Base-by-base conservation (phyloP, 2,888 invertebrate species). In the Rhodophaea formosa region DNA sequence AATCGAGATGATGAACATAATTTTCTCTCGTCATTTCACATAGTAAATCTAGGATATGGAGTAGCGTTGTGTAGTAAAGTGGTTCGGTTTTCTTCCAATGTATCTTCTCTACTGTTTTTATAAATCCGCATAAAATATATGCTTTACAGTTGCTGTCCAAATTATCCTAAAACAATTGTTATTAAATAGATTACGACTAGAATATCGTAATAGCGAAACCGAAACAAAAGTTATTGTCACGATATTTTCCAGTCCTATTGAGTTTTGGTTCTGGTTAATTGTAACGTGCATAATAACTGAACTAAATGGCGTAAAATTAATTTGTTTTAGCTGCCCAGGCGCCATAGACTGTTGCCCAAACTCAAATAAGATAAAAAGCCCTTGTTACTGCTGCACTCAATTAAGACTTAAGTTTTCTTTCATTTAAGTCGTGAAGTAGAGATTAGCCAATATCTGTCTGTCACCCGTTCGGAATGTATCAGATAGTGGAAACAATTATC, bases 1-100 rank as follows among this genome's bases (percentile, higher is more conserved):
- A 95, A 65, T 96, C 95, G 58, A 98, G 93, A 74, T 97, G 96
- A 82, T 98, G 97, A 0, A 95, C 94, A 83, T 97, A 98, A 55
- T 86, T 92, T 65, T 97, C 97, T 79, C 97, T 96, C 12, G 95
- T 94, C 83, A 96, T 94, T 43, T 95, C 94, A 55, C 96, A 94
- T 8, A 98, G 88, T 77, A 97, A 91, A 76, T 97, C 95, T 23
- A 98, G 82, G 3, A 95, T 95, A 69, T 94, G 93, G 12, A 97
- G 86, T 71, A 97, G 95, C 14, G 97, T 92, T 35, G 91, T 88
- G 45, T 94, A 93, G 65, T 96, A 94, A 1, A 94, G 88, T 8
- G 94, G 92, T 61, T 93, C 94, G 45, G 93, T 93, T 56, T 93
- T 90, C 63, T 94, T 94, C 92, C 96, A 96, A 47, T 93, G 92